phyloP scores from a whole-genome alignment of 2,888 invertebrate genomes.

The Caenorhabditis macrosperma region DNA sequence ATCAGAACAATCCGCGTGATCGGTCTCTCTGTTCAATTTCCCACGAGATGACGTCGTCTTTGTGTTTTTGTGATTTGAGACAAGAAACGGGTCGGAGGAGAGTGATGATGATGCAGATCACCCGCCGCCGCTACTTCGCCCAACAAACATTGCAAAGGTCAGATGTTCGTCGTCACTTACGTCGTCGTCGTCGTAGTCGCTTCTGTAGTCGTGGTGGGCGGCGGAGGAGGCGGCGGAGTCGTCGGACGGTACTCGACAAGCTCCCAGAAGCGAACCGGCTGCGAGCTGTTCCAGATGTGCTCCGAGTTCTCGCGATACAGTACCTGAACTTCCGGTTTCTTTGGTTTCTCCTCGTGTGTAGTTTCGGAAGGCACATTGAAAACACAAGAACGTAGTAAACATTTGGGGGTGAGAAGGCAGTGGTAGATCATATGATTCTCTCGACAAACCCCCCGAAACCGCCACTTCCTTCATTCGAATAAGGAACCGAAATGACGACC shows the following conservation, averaged over 20 bases:
- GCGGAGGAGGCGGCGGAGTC: slow-evolving; percentile 45
- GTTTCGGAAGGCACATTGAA: background rate
- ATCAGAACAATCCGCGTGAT: background rate
- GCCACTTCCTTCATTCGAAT: background rate
- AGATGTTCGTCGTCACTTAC: slow-evolving; percentile 24
- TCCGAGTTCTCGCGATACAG: slow-evolving; percentile 53
- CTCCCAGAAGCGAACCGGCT: slow-evolving; percentile 66
- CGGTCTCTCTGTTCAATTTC: background rate
- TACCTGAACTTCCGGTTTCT: slow-evolving; percentile 15
- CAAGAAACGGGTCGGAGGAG: background rate
- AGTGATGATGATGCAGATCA: slow-evolving; percentile 15
- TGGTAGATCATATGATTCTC: slow-evolving; percentile 25
- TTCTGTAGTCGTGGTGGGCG: slow-evolving; percentile 52
- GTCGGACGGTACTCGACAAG: slow-evolving; percentile 64
- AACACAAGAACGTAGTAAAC: slow-evolving; percentile 14
- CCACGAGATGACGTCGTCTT: slow-evolving; percentile 1
- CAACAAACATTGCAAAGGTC: background rate
- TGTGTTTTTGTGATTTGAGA: slow-evolving; percentile 9
- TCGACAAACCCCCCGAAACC: background rate
- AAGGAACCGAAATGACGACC: slow-evolving; percentile 7
- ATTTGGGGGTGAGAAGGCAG: background rate
- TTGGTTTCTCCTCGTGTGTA: background rate
- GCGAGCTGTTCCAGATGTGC: slow-evolving; percentile 40
- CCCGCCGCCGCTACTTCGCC: background rate
- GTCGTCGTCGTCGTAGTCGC: slow-evolving; percentile 34